Evolutionary conservation across 2,113 vertebrate genomes (phyloP).

Genomic region (Myanophis thanlyinensis): DNA sequence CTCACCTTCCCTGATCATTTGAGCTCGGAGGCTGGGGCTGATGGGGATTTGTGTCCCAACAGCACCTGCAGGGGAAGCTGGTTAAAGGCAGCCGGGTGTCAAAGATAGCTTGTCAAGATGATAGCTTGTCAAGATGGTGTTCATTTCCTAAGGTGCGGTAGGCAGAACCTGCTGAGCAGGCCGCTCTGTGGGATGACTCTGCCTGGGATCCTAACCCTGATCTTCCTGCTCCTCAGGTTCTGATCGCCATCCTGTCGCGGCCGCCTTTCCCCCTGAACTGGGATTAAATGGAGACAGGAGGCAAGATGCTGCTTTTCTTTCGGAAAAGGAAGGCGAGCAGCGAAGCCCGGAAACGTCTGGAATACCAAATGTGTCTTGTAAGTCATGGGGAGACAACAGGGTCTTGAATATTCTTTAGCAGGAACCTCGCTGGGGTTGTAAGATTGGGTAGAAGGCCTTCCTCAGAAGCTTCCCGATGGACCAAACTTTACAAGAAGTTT

Average conservation of each 20-base stretch:
- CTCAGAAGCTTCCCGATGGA: neutral
- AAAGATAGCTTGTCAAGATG: neutral
- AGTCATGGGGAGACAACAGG: conserved; percentile 14
- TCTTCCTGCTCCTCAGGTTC: neutral
- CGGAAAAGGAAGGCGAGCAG: conserved; percentile 87
- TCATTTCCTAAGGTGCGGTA: neutral
- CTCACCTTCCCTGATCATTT: neutral
- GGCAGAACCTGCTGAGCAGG: neutral
- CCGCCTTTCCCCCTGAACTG: neutral
- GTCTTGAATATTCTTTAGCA: neutral
- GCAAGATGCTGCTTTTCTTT: conserved; percentile 89
- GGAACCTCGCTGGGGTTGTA: neutral
- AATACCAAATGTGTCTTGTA: conserved; percentile 91
- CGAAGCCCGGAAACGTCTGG: conserved; percentile 86
- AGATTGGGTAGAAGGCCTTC: neutral
- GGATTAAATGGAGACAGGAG: neutral
- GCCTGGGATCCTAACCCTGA: neutral
- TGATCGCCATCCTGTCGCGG: neutral
- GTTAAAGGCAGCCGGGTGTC: too few species aligned
- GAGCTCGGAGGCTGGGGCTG: neutral
- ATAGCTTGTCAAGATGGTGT: neutral
- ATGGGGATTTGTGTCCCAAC: neutral
- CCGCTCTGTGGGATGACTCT: neutral
- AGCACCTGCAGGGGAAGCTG: neutral
- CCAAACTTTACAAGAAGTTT: neutral